A percentile compares a stretch with the other conserved stretches of the same genome.
phyloP scores from a whole-genome alignment of 2,888 invertebrate genomes.

The Helicoverpa assulta region DNA sequence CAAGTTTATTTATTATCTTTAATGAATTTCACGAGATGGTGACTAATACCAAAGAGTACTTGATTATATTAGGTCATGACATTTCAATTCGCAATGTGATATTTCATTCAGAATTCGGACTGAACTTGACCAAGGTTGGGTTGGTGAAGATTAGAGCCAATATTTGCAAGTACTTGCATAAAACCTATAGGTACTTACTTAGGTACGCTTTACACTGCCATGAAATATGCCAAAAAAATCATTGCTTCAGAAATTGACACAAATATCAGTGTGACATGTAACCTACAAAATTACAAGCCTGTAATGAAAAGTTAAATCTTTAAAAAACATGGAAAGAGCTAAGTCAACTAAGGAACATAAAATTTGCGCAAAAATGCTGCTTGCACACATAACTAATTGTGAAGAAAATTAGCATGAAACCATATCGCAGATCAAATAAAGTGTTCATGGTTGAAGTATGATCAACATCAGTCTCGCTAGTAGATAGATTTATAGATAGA shows the following conservation, averaged over 20 bases:
- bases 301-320: background rate
- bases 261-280: constrained; percentile 2
- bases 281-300: background rate
- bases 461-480: constrained; percentile 22
- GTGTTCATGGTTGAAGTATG: constrained; percentile 83
- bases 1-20: too few relatives aligned
- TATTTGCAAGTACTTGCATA: too few relatives aligned
- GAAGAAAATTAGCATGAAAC: constrained; percentile 77
- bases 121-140: too few relatives aligned
- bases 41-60: too few relatives aligned
- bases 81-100: too few relatives aligned
- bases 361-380: constrained; percentile 37
- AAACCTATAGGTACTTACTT: too few relatives aligned
- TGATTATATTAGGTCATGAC: too few relatives aligned
- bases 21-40: too few relatives aligned
- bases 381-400: constrained; percentile 25
- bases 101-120: too few relatives aligned
- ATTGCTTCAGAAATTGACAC: background rate
- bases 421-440: constrained; percentile 84
- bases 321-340: constrained; percentile 28
- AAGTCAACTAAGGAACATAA: constrained; percentile 26
- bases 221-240: background rate
- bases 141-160: too few relatives aligned
- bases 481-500: constrained; percentile 32
- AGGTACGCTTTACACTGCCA: background rate